Percentiles rank a stretch among this genome's conserved stretches.
Evolutionary conservation across 2,113 vertebrate genomes (phyloP).

Genomic region (Scopus umbretta): DNA sequence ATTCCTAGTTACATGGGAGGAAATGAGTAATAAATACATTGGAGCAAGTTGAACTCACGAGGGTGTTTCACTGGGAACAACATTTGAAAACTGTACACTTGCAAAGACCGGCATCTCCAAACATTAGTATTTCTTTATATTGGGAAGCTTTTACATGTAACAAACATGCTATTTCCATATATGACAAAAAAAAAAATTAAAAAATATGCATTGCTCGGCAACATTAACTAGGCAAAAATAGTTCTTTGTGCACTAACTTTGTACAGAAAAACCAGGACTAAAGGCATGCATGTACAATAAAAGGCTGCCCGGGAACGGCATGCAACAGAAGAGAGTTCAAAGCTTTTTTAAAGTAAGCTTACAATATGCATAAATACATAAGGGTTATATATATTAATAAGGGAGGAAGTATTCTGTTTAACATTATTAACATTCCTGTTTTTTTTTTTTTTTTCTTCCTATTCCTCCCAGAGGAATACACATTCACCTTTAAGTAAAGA

Average conservation of each 20-base stretch:
- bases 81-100: constrained; percentile 84
- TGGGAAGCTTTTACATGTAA: constrained; percentile 82
- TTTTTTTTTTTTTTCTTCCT: constrained; percentile 64
- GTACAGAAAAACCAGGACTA: constrained; percentile 73
- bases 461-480: constrained; percentile 87
- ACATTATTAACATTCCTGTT: constrained; percentile 78
- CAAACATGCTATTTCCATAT: constrained; percentile 82
- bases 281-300: constrained; percentile 78
- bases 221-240: constrained; percentile 86
- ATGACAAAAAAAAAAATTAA: constrained; percentile 66
- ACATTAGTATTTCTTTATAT: constrained; percentile 74
- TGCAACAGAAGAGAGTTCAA: constrained; percentile 73
- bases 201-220: constrained; percentile 85
- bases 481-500: constrained; percentile 83
- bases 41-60: constrained; percentile 78
- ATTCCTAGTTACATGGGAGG: constrained; percentile 76
- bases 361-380: constrained; percentile 80
- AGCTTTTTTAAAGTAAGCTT: constrained; percentile 71
- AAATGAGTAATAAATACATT: constrained; percentile 84
- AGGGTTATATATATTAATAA: constrained; percentile 76
- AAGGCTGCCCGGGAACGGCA: constrained; percentile 68
- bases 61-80: constrained; percentile 78
- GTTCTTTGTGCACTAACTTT: constrained; percentile 84
- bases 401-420: constrained; percentile 81
- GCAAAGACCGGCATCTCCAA: constrained; percentile 80